Evolutionary conservation across 2,113 vertebrate species (phyloP), one percentile per base, ranked within the genome.

Genomic region (Siphamia tubifer): DNA sequence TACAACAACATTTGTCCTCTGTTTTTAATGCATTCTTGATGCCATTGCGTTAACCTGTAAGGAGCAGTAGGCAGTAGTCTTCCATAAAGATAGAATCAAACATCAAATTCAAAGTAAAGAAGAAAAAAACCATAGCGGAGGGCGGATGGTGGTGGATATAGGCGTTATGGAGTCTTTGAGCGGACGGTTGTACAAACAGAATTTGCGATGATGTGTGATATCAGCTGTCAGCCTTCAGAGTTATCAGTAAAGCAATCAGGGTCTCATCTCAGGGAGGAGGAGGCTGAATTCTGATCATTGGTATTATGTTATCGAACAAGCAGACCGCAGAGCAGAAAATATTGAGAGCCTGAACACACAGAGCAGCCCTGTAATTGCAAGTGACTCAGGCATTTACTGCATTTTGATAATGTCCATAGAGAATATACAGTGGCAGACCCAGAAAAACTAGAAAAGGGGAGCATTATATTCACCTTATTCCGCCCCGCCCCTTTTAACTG

Each of bases 211-310:
- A 70, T 61, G 61, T 39, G 68, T 32, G 28, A 64, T 55, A 44
- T 74, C 61, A 58, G 51, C 45, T 56, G 39, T 65, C 47, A 73
- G 15, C 44, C 70, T 36, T 80, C 63, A 55, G 71, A 63, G 47
- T 68, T 82, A 79, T 88, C 84, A 81, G 85, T 89, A 84, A 84
- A 76, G 58, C 67, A 87, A 76, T 84, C 83, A 77, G 74, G 72
- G 72, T 74, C 43, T 81, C 30, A 66, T 83, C 68, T 77, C 58
- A 36, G 21, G 60, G 35, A 47, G 34, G 53, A 53, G 60, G 6
- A 20, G 43, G 34, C 23, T 72, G 78, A 40, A 71, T 76, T 69
- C 49, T 69, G 64, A 77, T 77, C 30, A 49, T 63, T 45, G 39
- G 47, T 67, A 52, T 86, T 53, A 79, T 72, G 61, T 67, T 84